Percentiles rank a stretch among this genome's conserved stretches.
Evolutionary conservation across 2,797 vertebrate species (phyloP).

Genomic region (Lutjanus argentimaculatus): DNA sequence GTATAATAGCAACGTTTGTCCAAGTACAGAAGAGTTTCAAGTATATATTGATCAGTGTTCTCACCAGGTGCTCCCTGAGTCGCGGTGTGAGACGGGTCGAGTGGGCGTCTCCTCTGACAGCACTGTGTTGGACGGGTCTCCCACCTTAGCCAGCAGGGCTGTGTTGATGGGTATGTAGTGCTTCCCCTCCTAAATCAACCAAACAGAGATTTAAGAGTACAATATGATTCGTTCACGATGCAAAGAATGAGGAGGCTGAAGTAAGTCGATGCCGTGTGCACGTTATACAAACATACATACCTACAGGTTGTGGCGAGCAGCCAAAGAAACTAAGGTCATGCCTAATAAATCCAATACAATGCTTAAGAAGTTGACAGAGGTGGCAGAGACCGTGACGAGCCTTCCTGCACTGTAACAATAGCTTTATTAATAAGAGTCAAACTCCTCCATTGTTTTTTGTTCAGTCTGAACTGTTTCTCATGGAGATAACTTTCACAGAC

Average conservation of each 20-base stretch:
- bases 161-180: slow-evolving; percentile 97
- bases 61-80: slow-evolving; percentile 89
- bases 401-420: slow-evolving; percentile 55
- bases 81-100: slow-evolving; percentile 83
- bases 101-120: slow-evolving; percentile 83
- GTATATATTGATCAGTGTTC: slow-evolving; percentile 40
- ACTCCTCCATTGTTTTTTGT: slow-evolving; percentile 3
- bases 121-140: slow-evolving; percentile 76
- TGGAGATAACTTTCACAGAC: slow-evolving; percentile 43
- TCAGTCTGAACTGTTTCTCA: slow-evolving; percentile 42
- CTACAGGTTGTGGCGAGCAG: slow-evolving; percentile 51
- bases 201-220: slow-evolving; percentile 42
- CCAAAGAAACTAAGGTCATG: slow-evolving; percentile 64
- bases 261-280: slow-evolving; percentile 10
- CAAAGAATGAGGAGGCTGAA: slow-evolving; percentile 14
- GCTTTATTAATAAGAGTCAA: slow-evolving; percentile 55
- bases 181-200: slow-evolving; percentile 90
- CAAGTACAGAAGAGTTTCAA: background rate
- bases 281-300: slow-evolving; percentile 39
- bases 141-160: slow-evolving; percentile 85
- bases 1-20: background rate
- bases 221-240: slow-evolving; percentile 13
- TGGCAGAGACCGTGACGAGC: slow-evolving; percentile 39
- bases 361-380: slow-evolving; percentile 44
- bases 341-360: slow-evolving; percentile 57